Conservation (phyloP, 37 sponge, comb jelly and placozoan genomes). For the Theonella swinhoei region DNA sequence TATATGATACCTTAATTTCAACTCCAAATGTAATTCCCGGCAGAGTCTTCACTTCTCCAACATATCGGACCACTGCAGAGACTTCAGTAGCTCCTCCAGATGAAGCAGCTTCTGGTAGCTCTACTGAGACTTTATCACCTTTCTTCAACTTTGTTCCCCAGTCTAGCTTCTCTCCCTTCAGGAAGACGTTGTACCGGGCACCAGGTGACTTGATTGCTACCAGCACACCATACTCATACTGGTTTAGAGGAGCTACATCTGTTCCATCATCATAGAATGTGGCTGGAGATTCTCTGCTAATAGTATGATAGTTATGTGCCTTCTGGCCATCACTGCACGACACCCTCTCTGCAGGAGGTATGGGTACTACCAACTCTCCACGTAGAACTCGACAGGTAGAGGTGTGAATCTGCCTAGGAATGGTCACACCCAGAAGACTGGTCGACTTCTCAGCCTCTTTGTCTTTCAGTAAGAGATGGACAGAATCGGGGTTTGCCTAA, state of each 20-base stretch:
- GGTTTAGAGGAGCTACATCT: slow-evolving; percentile 31
- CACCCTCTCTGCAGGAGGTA: neutral
- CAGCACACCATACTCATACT: slow-evolving; percentile 12
- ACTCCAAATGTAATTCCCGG: slow-evolving; percentile 71
- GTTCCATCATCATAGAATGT: neutral
- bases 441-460: slow-evolving; percentile 9
- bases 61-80: slow-evolving; percentile 28
- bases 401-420: neutral
- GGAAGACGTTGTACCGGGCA: slow-evolving; percentile 5
- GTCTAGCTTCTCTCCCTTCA: neutral
- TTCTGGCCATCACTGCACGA: slow-evolving; percentile 3
- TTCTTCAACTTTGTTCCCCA: slow-evolving; percentile 15
- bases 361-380: slow-evolving; percentile 38
- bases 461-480: slow-evolving; percentile 29
- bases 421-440: neutral
- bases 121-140: slow-evolving; percentile 35
- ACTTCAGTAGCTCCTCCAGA: neutral
- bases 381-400: neutral
- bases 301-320: slow-evolving; percentile 7
- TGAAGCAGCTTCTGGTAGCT: slow-evolving; percentile 1
- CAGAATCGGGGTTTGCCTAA: neutral
- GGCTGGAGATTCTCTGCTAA: slow-evolving; percentile 16
- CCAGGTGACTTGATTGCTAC: neutral
- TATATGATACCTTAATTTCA: slow-evolving; percentile 67
- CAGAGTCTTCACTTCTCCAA: slow-evolving; percentile 21